These are phyloP conservation scores for Archocentrus centrarchus DNA, from an alignment of 2,113 vertebrate genomes.

Conservation along the genomic window DNA sequence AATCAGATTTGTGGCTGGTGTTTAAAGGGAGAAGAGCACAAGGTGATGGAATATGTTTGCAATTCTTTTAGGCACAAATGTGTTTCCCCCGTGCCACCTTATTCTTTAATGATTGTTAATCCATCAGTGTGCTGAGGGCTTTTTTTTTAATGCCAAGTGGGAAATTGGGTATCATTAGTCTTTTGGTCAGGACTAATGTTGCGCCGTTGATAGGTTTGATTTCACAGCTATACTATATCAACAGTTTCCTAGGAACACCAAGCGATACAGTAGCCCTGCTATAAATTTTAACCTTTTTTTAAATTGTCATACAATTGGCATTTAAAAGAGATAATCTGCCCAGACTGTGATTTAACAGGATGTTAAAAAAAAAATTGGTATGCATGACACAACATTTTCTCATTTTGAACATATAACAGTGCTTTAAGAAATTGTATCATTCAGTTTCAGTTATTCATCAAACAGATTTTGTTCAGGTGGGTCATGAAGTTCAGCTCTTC, in stretches of 20 bases:
- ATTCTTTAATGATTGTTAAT: slow-evolving; percentile 37
- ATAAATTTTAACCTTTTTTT: neutral
- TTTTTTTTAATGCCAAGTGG: neutral
- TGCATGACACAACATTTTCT: neutral
- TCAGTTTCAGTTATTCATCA: no score
- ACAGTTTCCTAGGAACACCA: neutral
- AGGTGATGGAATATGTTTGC: slow-evolving; percentile 38
- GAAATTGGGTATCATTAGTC: slow-evolving; percentile 14
- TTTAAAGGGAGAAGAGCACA: slow-evolving; percentile 30
- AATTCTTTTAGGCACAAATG: slow-evolving; percentile 21
- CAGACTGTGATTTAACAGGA: neutral
- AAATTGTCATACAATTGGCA: neutral
- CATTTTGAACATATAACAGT: neutral
- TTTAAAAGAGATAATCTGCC: neutral
- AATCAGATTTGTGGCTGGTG: slow-evolving; percentile 33
- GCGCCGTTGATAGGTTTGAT: neutral
- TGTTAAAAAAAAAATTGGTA: neutral
- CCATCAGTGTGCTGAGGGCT: neutral
- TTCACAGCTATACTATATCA: neutral
- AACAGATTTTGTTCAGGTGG: neutral
- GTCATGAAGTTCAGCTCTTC: neutral
- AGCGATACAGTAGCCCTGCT: neutral
- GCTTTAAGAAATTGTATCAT: neutral
- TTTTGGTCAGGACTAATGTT: slow-evolving; percentile 3
- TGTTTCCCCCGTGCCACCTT: slow-evolving; percentile 38